Conservation (phyloP, 2,888 invertebrate genomes). For the Oligia fasciuncula region DNA sequence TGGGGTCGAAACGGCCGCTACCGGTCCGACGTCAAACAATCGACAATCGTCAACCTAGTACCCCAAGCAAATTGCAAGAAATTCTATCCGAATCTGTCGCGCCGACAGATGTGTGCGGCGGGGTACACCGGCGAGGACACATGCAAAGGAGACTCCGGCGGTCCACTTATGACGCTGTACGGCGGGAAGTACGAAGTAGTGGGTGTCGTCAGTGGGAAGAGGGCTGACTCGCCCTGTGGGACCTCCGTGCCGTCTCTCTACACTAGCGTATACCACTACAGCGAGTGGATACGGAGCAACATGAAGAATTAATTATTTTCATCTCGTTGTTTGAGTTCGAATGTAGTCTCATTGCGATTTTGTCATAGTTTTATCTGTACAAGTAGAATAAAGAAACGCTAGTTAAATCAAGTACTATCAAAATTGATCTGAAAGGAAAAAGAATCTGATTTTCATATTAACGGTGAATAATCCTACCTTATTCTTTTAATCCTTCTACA, state of each 20-base stretch:
- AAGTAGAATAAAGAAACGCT: constrained; percentile 13
- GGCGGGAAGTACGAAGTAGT: constrained; percentile 81
- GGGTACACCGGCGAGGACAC: constrained; percentile 84
- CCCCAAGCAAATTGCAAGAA: constrained; percentile 78
- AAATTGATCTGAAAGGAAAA: constrained; percentile 18
- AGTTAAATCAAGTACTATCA: constrained; percentile 2
- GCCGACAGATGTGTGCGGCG: constrained; percentile 83
- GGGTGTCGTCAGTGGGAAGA: constrained; percentile 86
- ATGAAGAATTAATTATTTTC: constrained; percentile 67
- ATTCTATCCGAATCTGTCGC: constrained; percentile 78
- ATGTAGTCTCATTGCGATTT: constrained; percentile 1
- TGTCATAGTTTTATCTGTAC: neutral
- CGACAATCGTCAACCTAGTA: constrained; percentile 82
- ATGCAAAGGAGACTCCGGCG: constrained; percentile 87
- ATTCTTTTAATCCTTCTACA: neutral
- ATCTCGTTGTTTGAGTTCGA: constrained; percentile 7
- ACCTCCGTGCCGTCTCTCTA: constrained; percentile 84
- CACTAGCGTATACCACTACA: constrained; percentile 83
- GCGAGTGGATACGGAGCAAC: constrained; percentile 79
- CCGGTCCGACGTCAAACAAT: constrained; percentile 81
- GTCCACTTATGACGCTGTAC: constrained; percentile 84
- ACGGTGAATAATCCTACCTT: neutral
- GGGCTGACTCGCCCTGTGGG: constrained; percentile 84
- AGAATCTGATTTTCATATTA: neutral
- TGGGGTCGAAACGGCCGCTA: constrained; percentile 84